Base-by-base conservation (phyloP, 1,140 invertebrate species). In the Rhopalosiphum padi region DNA sequence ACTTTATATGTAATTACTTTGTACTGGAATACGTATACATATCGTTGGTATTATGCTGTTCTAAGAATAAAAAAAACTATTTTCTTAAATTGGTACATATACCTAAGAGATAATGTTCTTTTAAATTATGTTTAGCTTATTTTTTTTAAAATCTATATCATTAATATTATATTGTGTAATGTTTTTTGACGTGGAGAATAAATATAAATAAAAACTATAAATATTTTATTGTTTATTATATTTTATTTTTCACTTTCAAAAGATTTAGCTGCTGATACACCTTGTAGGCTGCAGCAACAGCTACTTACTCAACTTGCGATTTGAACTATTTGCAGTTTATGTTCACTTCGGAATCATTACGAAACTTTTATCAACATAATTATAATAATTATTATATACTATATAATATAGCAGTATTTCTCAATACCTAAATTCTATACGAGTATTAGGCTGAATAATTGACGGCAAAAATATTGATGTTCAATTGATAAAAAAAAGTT, bases 11-110 rank as follows among this genome's bases (percentile, higher is more conserved):
- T 43, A 30, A 53, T 35, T 86, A 37, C 23, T 88, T 88, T 51
- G 43, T 88, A 88, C n/a, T n/a, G 9, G 86, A 88, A 88, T 88
- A 88, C 48, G 18, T 53, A 53, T 48, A 37, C 41, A 88, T 88
- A 88, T 88, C 21, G 87, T 51, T 2, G 8, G 6, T 37, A n/a
- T 88, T 88, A 68, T 51, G 5, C 15, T 68, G 22, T 15, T 53
- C 23, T 88, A 35, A 35, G 21, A 51, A 51, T 35, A 51, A 35
- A 35, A 35, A 51, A 88, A 41, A 85, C 37, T 43, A 41, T 85
- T 43, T 85, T 43, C 37, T 68, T 68, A 18, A 68, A 68, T 68
- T n/a, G 30, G 60, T 68, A 68, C 30, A 30, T 68, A 30, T 68
- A 68, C 11, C 11, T 68, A 68, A n/a, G n/a, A 68, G 18, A 68